Conservation (phyloP, 1,140 invertebrate genomes). For the Berghia stephanieae region DNA sequence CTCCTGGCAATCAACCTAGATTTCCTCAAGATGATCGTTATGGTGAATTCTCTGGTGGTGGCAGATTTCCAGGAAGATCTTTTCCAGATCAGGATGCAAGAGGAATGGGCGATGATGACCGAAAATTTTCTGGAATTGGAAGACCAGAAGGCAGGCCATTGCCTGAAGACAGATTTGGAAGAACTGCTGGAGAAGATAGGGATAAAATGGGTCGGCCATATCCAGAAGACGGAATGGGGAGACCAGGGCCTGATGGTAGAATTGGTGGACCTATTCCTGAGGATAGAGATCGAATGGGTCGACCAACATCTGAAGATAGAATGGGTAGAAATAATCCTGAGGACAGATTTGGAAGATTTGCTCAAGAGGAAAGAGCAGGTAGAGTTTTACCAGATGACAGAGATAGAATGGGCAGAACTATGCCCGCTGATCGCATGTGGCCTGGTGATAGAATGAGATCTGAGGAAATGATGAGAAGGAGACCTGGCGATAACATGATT, state of each 20-base stretch:
- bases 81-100: background rate
- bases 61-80: background rate
- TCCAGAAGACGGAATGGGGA: no score
- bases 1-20: slow-evolving; percentile 10
- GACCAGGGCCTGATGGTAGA: background rate
- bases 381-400: slow-evolving; percentile 20
- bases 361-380: slow-evolving; percentile 2
- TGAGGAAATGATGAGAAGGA: slow-evolving; percentile 18
- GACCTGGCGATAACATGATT: slow-evolving; percentile 24
- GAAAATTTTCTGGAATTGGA: slow-evolving; percentile 19
- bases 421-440: background rate
- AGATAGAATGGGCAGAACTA: background rate
- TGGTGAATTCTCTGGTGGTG: no score
- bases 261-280: slow-evolving; percentile 10
- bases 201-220: no score
- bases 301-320: background rate
- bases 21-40: slow-evolving; percentile 12
- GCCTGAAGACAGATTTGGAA: background rate
- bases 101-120: slow-evolving; percentile 15
- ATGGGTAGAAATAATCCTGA: background rate
- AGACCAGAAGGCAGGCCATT: slow-evolving; percentile 10
- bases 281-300: slow-evolving; percentile 8
- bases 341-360: background rate
- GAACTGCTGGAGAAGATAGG: slow-evolving; percentile 6
- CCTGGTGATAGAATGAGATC: slow-evolving; percentile 19